Percentiles rank a stretch among this genome's conserved stretches.
Conservation (phyloP, 30 jellyfish, hydroid and myxozoan genomes). For the Aurelia sp. region DNA sequence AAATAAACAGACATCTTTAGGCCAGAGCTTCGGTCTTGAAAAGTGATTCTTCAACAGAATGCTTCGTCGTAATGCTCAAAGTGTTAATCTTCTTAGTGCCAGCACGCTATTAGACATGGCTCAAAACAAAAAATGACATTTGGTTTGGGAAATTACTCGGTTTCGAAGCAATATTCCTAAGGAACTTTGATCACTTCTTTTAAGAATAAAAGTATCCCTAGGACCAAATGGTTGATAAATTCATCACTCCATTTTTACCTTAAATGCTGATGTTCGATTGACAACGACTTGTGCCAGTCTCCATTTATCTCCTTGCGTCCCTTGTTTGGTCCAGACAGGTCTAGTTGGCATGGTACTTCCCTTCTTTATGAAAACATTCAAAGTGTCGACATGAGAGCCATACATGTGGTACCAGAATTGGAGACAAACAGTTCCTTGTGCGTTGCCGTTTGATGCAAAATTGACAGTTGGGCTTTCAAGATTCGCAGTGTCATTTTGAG, state of each 20-base stretch:
- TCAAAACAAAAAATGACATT: no score
- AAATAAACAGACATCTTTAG: no score
- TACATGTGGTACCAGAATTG: conserved; percentile 98
- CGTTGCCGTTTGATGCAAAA: conserved; percentile 65
- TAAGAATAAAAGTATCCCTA: no score
- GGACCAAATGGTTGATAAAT: background rate
- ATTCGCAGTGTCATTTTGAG: conserved; percentile 89
- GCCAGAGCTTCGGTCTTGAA: no score
- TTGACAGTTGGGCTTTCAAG: conserved; percentile 77
- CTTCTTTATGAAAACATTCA: conserved; percentile 66
- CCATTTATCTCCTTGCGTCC: conserved; percentile 94
- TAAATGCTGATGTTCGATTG: conserved; percentile 80
- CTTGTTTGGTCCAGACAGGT: conserved; percentile 90
- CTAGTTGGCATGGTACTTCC: conserved; percentile 77
- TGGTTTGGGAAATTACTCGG: no score
- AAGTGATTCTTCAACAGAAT: no score
- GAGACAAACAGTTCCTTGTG: conserved; percentile 82
- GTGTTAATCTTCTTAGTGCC: no score
- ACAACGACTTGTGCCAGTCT: conserved; percentile 87
- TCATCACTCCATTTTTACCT: conserved; percentile 27
- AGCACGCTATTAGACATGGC: no score
- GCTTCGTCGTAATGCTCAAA: no score
- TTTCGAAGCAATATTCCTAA: no score
- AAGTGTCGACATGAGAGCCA: conserved; percentile 95
- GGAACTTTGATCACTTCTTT: no score